Percentiles rank a stretch among this genome's conserved stretches.
phyloP scores from a whole-genome alignment of 1,140 invertebrate genomes.

The Drosophila truncata region DNA sequence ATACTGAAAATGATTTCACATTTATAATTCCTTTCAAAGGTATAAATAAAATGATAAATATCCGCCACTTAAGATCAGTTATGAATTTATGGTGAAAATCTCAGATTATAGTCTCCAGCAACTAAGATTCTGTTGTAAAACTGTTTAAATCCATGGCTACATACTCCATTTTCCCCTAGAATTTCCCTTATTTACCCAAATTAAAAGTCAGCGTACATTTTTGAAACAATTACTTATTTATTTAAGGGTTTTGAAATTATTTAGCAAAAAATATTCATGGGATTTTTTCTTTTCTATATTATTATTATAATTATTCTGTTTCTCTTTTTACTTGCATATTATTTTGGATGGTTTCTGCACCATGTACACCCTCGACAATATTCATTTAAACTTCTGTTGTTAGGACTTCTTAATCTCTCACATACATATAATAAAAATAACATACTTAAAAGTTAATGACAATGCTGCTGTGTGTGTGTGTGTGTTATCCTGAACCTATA shows the following conservation, averaged over 20 bases:
- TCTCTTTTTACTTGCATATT: constrained; percentile 11
- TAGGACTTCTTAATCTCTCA: constrained; percentile 16
- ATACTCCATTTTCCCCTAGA: neutral
- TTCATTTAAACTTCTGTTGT: constrained; percentile 3
- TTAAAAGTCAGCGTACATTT: constrained; percentile 12
- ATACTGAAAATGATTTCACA: no score
- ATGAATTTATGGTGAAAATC: no score
- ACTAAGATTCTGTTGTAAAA: no score
- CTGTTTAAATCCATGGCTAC: no score
- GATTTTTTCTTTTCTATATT: constrained; percentile 19
- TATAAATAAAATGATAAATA: no score
- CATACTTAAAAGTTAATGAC: constrained; percentile 77
- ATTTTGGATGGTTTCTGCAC: constrained; percentile 20
- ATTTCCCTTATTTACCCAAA: neutral
- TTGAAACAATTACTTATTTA: constrained; percentile 82
- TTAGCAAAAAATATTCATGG: constrained; percentile 77
- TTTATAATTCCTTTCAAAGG: no score
- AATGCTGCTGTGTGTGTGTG: constrained; percentile 61
- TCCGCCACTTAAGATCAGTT: no score
- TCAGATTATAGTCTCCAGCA: no score
- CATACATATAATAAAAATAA: constrained; percentile 65
- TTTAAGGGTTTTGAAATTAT: constrained; percentile 66
- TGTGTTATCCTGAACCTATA: constrained; percentile 51
- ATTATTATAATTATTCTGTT: constrained; percentile 8
- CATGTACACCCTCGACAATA: constrained; percentile 4